Evolutionary conservation across 2,888 invertebrate species (phyloP), one percentile per base, ranked within the genome.

Genomic region (Brenthis daphne): DNA sequence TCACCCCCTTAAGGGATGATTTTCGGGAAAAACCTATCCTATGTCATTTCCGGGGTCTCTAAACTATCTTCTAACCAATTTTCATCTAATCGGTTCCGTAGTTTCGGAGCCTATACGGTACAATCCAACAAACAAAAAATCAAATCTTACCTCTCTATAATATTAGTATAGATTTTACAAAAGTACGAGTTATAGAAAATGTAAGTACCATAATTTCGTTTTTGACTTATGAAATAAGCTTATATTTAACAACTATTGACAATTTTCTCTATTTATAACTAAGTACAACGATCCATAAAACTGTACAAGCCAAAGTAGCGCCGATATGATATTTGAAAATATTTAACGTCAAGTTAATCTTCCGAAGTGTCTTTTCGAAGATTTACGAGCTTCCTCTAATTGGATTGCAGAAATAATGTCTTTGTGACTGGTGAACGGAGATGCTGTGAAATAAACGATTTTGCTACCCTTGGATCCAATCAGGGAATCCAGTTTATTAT

Each of bases 391-490:
- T 37, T 29, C 47, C 24, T 67, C 68, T 74, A 75, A 75, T 71
- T 74, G 71, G 61, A 75, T 71, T 68, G 50, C 61, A 67, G 65
- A 64, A 75, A 74, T 74, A 72, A 72, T 67, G 67, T 68, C 69
- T 67, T 70, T 71, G 67, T 70, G 68, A 74, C 68, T 71, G 61
- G 63, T 55, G 57, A 75, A 58, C 63, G 65, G 43, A 29, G 63
- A 50, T 56, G 68, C 57, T 67, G 68, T 65, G 71, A 69, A 70
- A 65, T 70, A 72, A 70, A 72, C 57, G 64, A 54, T 65, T 47
- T 60, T 24, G 57, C 24, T 66, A 56, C 65, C 54, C 48, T 50
- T 43, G 48, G 48, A 57, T 57, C 37, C 16, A 20, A 50, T 60
- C 43, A 43, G 37, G 57, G 20, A 43, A 47, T 48, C 57, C 48